phyloP scores from a whole-genome alignment of 2,797 vertebrate species.

The Etheostoma nigrum region DNA sequence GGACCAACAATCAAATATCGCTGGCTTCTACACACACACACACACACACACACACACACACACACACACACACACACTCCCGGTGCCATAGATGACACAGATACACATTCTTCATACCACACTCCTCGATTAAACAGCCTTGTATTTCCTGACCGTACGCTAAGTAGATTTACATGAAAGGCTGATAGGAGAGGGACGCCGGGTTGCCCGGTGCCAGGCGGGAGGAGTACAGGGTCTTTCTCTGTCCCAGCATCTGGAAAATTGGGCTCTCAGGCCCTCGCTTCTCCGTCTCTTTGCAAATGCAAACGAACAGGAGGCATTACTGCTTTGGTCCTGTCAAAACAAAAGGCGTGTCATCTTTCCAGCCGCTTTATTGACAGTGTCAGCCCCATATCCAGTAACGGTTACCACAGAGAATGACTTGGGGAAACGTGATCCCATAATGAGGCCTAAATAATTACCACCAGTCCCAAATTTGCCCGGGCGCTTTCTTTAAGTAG shows the following conservation, averaged over 20 bases:
- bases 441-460: conserved; percentile 85
- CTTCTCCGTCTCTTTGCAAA: conserved; percentile 59
- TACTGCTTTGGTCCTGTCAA: conserved; percentile 80
- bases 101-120: conserved; percentile 50
- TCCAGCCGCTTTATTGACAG: conserved; percentile 77
- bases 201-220: conserved; percentile 36
- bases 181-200: conserved; percentile 33
- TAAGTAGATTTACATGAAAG: conserved; percentile 56
- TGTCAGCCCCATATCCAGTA: conserved; percentile 80
- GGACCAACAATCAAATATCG: conserved; percentile 43
- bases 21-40: conserved; percentile 21
- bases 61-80: neutral
- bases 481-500: conserved; percentile 77
- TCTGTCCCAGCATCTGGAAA: conserved; percentile 71
- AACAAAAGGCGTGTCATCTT: conserved; percentile 83
- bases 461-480: conserved; percentile 74
- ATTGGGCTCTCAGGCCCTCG: conserved; percentile 51
- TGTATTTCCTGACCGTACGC: conserved; percentile 44
- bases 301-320: conserved; percentile 74
- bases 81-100: conserved; percentile 56
- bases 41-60: too few species aligned
- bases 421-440: conserved; percentile 78
- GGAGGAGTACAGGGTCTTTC: conserved; percentile 39
- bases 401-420: conserved; percentile 75
- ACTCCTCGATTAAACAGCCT: conserved; percentile 49